Evolutionary conservation across 2,113 vertebrate species (phyloP).

Genomic region (Takifugu bimaculatus): DNA sequence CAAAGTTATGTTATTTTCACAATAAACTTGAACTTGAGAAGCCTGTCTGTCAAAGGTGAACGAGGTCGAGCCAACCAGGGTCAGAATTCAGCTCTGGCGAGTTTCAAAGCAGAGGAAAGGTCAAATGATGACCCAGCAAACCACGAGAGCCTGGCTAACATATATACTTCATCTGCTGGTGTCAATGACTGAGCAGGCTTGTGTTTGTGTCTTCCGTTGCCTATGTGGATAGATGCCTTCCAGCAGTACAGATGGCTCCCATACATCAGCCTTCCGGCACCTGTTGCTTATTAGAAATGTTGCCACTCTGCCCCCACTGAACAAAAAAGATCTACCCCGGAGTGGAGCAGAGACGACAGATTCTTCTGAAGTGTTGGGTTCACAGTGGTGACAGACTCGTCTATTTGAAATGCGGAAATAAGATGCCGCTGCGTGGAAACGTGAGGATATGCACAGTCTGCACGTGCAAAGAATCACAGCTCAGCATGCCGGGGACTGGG

Average conservation of each 20-base stretch:
- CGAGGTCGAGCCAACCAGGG: slow-evolving; percentile 37
- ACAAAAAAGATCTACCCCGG: slow-evolving; percentile 24
- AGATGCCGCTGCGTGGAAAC: slow-evolving; percentile 25
- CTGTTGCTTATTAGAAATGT: slow-evolving; percentile 73
- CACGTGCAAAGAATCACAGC: too few relatives aligned
- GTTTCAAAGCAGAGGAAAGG: slow-evolving; percentile 58
- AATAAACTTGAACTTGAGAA: too few relatives aligned
- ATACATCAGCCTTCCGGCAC: slow-evolving; percentile 56
- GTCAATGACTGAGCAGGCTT: slow-evolving; percentile 59
- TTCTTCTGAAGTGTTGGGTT: slow-evolving; percentile 48
- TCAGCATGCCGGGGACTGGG: too few relatives aligned
- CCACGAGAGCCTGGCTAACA: slow-evolving; percentile 45
- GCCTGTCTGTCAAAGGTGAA: slow-evolving; percentile 42
- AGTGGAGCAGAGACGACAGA: slow-evolving; percentile 65
- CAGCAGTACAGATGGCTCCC: slow-evolving; percentile 57
- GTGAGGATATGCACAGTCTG: background rate
- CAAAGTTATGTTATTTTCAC: background rate
- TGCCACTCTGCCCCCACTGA: slow-evolving; percentile 41
- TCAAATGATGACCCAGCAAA: slow-evolving; percentile 60
- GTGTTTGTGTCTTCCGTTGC: slow-evolving; percentile 48
- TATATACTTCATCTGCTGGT: slow-evolving; percentile 56
- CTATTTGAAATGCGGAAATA: slow-evolving; percentile 48
- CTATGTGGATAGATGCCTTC: slow-evolving; percentile 47
- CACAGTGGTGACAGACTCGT: slow-evolving; percentile 48
- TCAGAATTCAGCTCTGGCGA: slow-evolving; percentile 51